Base-by-base conservation (phyloP, 2,888 invertebrate species). In the Synergus umbraculus region DNA sequence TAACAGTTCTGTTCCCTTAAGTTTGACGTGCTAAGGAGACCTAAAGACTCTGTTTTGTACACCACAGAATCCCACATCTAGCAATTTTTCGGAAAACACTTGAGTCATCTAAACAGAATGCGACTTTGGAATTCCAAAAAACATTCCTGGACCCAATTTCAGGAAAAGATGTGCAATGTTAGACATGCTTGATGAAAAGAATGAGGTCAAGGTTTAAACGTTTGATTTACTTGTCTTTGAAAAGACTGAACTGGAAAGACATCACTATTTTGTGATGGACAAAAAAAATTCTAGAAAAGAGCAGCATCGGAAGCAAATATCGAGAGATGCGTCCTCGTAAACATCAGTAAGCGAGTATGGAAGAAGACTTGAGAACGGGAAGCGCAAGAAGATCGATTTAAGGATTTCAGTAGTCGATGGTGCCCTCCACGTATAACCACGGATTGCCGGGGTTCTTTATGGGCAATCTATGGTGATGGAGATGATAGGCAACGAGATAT, bases 401-500 rank as follows among this genome's bases (percentile, higher is more conserved):
- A 85, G 86, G 88, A 88, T 89, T 86, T 84, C 80, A 83, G 85
- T 83, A 83, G 82, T 84, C 84, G 86, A 87, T 82, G 82, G 82
- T 80, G 83, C 80, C 81, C 80, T 80, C 84, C 87, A 88, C 89
- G 89, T 92, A 92, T 91, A 92, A 92, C 91, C 92, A 90, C 91
- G 91, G 90, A 91, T 91, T 91, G 89, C 87, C 87, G 85, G 89
- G 89, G 89, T 91, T 90, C 91, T 92, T 92, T 92, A 92, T 92
- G 90, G 92, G 89, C 92, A 92, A 92, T 92, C 91, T 91, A 92
- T 91, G 91, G 91, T 92, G 92, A 92, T 92, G 91, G 91, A 92
- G 90, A 92, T 92, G 92, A 92, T 92, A 90, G 91, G 91, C 91
- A 90, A 90, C 88, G 89, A 90, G 91, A 92, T 91, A 92, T 91